Conservation (phyloP, 2,113 vertebrate species). For the Lichenostomus cassidix region DNA sequence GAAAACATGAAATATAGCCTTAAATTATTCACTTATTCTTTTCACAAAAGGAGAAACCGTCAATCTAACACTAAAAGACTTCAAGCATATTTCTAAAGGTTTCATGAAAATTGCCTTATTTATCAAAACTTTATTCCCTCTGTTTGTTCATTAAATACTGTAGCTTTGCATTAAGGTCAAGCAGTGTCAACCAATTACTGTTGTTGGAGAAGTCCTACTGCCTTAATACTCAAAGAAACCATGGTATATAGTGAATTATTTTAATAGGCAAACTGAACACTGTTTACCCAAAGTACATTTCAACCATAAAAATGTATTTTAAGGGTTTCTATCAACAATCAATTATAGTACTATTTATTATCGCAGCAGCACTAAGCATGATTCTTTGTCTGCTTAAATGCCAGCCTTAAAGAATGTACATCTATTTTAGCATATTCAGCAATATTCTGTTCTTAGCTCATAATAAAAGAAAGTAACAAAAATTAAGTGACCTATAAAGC, state of each 20-base stretch:
- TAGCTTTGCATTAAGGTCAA: conserved; percentile 70
- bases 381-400: conserved; percentile 55
- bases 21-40: conserved; percentile 75
- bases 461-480: conserved; percentile 28
- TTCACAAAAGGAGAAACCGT: conserved; percentile 65
- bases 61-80: conserved; percentile 73
- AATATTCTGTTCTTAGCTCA: conserved; percentile 50
- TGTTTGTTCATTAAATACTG: conserved; percentile 75
- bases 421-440: conserved; percentile 54
- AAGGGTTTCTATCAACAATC: conserved; percentile 68
- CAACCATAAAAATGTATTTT: conserved; percentile 65
- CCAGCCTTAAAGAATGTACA: conserved; percentile 14
- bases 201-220: conserved; percentile 53
- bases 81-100: conserved; percentile 67
- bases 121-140: conserved; percentile 74
- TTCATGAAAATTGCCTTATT: conserved; percentile 73
- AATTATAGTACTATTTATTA: conserved; percentile 64
- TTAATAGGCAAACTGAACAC: conserved; percentile 67
- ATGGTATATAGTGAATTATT: conserved; percentile 66
- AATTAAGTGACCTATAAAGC: conserved; percentile 56
- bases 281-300: conserved; percentile 65
- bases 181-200: conserved; percentile 74
- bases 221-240: conserved; percentile 64
- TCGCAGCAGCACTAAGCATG: conserved; percentile 47
- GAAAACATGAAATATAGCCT: conserved; percentile 72